phyloP scores from a whole-genome alignment of 2,888 invertebrate species.

The Pseudococcus jackbeardsleyi region DNA sequence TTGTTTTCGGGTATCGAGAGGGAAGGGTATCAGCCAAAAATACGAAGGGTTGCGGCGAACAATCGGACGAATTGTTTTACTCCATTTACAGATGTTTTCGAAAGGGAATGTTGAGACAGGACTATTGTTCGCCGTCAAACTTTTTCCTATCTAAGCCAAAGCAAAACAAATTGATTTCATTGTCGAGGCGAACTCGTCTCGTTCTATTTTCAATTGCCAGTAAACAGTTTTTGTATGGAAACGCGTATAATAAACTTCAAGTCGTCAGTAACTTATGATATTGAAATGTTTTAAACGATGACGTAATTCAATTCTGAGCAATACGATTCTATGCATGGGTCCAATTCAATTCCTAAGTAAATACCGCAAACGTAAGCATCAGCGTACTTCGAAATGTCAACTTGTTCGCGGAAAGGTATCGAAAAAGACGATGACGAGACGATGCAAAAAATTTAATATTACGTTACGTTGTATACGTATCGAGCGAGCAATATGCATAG shows the following conservation, averaged over 20 bases:
- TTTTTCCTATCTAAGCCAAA: conserved; percentile 34
- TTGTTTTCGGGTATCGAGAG: background rate
- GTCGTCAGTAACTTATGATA: background rate
- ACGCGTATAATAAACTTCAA: conserved; percentile 32
- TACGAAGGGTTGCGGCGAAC: conserved; percentile 38
- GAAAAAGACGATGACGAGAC: conserved; percentile 18
- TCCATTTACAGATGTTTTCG: conserved; percentile 61
- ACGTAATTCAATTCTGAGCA: background rate
- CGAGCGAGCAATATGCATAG: background rate
- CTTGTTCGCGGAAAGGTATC: background rate
- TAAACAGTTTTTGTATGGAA: background rate
- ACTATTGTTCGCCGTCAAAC: conserved; percentile 26
- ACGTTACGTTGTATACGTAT: background rate
- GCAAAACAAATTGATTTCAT: conserved; percentile 52
- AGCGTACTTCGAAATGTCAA: background rate
- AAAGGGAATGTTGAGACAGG: conserved; percentile 20
- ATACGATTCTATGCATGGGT: background rate
- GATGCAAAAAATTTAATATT: conserved; percentile 22
- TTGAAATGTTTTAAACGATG: conserved; percentile 17
- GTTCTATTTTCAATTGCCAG: background rate
- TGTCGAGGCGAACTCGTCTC: background rate
- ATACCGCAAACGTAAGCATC: background rate
- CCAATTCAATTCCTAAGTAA: background rate
- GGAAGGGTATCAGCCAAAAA: background rate
- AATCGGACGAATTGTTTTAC: conserved; percentile 59